These are phyloP conservation scores for Amblyjoppa fuscipennis DNA, from an alignment of 2,888 invertebrate genomes.

Conservation along the genomic window DNA sequence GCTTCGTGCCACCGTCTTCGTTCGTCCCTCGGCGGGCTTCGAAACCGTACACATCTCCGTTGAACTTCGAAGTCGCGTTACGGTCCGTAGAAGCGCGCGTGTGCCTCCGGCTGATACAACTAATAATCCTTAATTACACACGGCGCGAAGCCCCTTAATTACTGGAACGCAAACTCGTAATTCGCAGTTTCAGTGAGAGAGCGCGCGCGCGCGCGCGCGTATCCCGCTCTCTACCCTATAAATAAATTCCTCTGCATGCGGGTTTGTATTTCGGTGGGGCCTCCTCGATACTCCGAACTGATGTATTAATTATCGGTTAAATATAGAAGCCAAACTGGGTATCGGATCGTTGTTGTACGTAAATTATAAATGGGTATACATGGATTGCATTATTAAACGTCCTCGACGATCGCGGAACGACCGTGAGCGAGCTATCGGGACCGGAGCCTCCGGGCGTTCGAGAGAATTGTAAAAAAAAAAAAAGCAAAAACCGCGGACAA, in stretches of 20 bases:
- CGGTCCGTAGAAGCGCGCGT: not conserved
- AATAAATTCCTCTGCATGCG: not conserved
- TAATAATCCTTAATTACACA: constrained; percentile 58
- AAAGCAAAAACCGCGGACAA: not conserved
- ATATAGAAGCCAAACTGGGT: not conserved
- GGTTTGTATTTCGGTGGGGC: not conserved
- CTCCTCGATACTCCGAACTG: not conserved
- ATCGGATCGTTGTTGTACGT: not conserved
- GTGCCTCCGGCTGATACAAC: constrained; percentile 41
- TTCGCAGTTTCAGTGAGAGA: not conserved
- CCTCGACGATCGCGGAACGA: not conserved
- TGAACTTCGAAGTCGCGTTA: constrained; percentile 1
- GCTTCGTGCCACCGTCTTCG: not conserved
- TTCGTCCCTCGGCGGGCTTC: constrained; percentile 7
- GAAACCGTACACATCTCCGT: constrained; percentile 3
- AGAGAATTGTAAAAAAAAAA: not conserved
- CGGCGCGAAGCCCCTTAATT: constrained; percentile 57
- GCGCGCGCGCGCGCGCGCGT: not conserved
- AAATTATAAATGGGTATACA: not conserved
- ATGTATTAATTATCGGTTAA: not conserved
- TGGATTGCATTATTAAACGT: not conserved
- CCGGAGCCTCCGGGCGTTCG: not conserved
- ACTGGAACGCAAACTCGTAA: constrained; percentile 33
- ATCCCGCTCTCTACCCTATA: not conserved
- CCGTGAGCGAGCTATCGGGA: not conserved